Evolutionary conservation across 2,888 invertebrate genomes (phyloP), one percentile per base, ranked within the genome.

Genomic region (Plebejus melissa): DNA sequence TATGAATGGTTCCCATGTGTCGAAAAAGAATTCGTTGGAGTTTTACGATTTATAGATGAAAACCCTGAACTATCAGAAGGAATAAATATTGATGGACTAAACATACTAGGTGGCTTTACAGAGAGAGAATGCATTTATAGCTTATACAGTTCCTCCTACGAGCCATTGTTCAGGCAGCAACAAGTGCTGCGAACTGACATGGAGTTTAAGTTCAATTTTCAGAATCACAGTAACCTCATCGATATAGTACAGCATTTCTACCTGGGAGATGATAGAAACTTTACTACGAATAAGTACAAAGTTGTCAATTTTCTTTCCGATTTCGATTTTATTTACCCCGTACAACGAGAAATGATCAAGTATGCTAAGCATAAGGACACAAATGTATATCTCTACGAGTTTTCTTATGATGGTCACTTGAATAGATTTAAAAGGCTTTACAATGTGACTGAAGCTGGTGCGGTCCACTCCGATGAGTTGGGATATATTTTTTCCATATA

Each of bases 281-380:
- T 11, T 28, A 70, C 75, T 58, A 41, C 54, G 0, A 41, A 81
- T 0, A 80, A 79, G 41, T 79, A 79, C 76, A 77, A 79, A 0
- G 46, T 89, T 1, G 80, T 81, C 1, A 77, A 87, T 13, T 88
- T 86, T 69, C 80, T 82, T 74, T 86, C 89, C 0, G 90, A 89
- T 79, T 83, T 82, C 11, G 77, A 79, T 4, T 88, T 84, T 50
- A 80, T 78, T 16, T 82, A 88, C 77, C 86, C 89, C 0, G 77
- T 80, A 2, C 83, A 85, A 28, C 82, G 85, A 74, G 82, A 82
- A 60, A 80, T 89, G 13, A 38, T 77, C 6, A 78, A 77, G 16
- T 82, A 80, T 70, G 32, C 80, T 2, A 75, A 79, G n/a, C 81
- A 80, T 71, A 79, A 77, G 1, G 80, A 79, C 13, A 58, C 74